Conservation (phyloP, 1,140 invertebrate species). For the Whitmania pigra region DNA sequence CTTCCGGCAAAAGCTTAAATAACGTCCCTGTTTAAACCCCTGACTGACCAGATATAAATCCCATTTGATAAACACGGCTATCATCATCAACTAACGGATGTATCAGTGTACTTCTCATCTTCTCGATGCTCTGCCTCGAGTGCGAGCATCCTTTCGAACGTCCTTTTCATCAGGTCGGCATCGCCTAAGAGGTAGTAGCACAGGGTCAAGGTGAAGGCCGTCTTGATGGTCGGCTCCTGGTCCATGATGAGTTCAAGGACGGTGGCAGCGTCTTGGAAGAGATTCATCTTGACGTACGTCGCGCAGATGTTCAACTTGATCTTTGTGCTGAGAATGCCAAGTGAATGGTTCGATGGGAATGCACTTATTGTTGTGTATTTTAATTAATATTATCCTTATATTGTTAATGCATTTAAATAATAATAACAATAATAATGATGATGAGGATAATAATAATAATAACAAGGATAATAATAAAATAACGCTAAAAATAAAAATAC, state of each 20-base stretch:
- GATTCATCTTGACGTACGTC: slow-evolving; percentile 84
- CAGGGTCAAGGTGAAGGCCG: slow-evolving; percentile 75
- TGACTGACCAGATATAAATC: no score
- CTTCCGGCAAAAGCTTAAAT: no score
- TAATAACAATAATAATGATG: slow-evolving; percentile 21
- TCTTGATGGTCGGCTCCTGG: slow-evolving; percentile 75
- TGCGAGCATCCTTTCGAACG: slow-evolving; percentile 77
- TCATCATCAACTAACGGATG: slow-evolving; percentile 32
- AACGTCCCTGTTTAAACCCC: no score
- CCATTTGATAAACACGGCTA: no score
- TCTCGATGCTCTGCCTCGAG: slow-evolving; percentile 62
- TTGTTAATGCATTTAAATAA: background rate
- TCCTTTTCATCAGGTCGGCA: slow-evolving; percentile 80
- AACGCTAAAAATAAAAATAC: background rate
- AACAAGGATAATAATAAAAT: background rate
- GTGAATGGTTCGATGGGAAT: slow-evolving; percentile 6
- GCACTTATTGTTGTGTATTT: background rate
- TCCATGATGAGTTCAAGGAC: slow-evolving; percentile 97
- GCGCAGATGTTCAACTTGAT: slow-evolving; percentile 98
- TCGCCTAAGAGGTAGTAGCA: slow-evolving; percentile 87
- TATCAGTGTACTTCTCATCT: slow-evolving; percentile 59
- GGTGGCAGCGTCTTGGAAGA: slow-evolving; percentile 83
- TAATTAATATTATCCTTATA: background rate
- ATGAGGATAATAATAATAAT: slow-evolving; percentile 8
- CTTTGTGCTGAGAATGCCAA: slow-evolving; percentile 66